Conservation (phyloP, 2,797 vertebrate genomes). For the Phyllotis vaccarum region DNA sequence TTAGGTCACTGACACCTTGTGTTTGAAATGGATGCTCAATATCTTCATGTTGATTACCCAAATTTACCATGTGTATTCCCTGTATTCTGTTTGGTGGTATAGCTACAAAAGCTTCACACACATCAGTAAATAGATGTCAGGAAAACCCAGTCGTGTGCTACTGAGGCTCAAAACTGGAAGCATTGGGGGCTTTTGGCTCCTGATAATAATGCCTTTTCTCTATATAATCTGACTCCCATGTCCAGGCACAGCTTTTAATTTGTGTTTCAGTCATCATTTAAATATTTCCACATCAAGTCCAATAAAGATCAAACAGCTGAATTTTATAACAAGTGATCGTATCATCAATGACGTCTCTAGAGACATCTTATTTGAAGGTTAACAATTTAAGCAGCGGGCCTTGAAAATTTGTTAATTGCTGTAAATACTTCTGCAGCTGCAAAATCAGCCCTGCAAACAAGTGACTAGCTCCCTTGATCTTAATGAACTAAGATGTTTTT, state of each 20-base stretch:
- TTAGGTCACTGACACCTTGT: not conserved
- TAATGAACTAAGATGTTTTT: conserved; percentile 82
- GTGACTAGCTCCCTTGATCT: conserved; percentile 80
- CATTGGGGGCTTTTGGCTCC: conserved; percentile 36
- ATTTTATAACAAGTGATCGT: conserved; percentile 84
- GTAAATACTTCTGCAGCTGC: conserved; percentile 80
- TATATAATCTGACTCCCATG: conserved; percentile 74
- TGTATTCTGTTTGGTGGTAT: not conserved
- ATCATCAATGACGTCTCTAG: conserved; percentile 82
- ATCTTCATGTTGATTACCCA: not conserved
- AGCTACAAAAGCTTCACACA: not conserved
- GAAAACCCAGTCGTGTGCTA: not conserved
- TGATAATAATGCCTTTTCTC: conserved; percentile 42
- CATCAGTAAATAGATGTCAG: not conserved
- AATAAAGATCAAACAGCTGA: conserved; percentile 84
- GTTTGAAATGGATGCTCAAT: not conserved
- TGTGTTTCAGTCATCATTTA: conserved; percentile 85
- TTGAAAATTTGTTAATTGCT: conserved; percentile 83
- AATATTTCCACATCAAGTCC: conserved; percentile 86
- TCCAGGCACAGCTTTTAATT: conserved; percentile 83
- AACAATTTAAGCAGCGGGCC: conserved; percentile 79
- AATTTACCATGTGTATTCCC: not conserved
- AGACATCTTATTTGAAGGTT: conserved; percentile 82
- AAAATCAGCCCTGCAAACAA: conserved; percentile 72
- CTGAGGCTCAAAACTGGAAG: not conserved